Conservation (phyloP, 2,113 vertebrate species). For the Acanthisitta chloris region DNA sequence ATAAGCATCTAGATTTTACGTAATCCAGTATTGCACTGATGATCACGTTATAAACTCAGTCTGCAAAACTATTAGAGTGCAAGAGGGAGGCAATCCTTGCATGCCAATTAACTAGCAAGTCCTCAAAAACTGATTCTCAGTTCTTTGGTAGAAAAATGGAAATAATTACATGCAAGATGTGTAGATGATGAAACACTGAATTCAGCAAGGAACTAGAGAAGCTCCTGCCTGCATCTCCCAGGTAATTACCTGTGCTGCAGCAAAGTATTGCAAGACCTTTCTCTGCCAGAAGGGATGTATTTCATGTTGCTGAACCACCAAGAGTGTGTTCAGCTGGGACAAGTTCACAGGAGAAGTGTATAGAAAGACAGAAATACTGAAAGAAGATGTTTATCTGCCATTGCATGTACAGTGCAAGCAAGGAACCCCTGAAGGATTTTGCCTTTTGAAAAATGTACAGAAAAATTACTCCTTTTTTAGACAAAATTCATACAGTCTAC, state of each 20-base stretch:
- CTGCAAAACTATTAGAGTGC: background rate
- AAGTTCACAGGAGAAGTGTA: background rate
- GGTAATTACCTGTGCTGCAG: background rate
- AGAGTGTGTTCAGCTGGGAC: background rate
- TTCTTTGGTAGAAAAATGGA: background rate
- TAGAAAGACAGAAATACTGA: background rate
- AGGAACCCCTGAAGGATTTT: background rate
- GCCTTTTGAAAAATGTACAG: background rate
- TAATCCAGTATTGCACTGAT: background rate
- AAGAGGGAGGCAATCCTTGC: background rate
- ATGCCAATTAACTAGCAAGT: background rate
- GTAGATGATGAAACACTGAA: background rate
- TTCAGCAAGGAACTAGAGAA: slow-evolving; percentile 13
- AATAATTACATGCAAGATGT: slow-evolving; percentile 12
- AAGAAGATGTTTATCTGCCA: background rate
- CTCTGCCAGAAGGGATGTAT: background rate
- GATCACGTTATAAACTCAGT: background rate
- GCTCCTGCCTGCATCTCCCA: background rate
- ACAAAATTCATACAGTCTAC: background rate
- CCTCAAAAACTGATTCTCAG: slow-evolving; percentile 4
- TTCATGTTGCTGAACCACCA: background rate
- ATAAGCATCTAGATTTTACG: background rate
- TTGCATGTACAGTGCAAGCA: background rate
- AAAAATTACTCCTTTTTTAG: background rate
- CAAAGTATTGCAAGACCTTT: background rate